Evolutionary conservation across 2,888 invertebrate genomes (phyloP).

Genomic region (Diplazon laetatorius): DNA sequence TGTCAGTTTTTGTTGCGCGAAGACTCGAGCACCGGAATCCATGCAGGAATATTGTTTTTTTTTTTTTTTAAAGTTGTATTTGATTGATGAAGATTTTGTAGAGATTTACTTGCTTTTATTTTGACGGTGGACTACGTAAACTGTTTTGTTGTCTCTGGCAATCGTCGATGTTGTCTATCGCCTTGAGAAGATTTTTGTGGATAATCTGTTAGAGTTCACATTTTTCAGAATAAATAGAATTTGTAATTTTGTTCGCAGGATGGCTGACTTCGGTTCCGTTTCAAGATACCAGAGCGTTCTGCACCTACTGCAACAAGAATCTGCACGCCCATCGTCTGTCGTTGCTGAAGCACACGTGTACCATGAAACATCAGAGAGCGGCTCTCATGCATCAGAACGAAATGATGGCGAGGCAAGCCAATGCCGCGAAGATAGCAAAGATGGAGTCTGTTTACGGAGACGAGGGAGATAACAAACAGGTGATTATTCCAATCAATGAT

Average conservation of each 20-base stretch:
- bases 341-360: conserved; percentile 85
- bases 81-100: too few relatives aligned
- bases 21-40: too few relatives aligned
- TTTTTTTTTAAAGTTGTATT: too few relatives aligned
- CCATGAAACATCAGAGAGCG: conserved; percentile 84
- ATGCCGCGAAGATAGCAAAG: conserved; percentile 44
- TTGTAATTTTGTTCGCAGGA: conserved; percentile 78
- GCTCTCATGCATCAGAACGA: conserved; percentile 73
- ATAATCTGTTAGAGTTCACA: too few relatives aligned
- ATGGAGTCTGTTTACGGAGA: conserved; percentile 55
- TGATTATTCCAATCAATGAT: conserved; percentile 11
- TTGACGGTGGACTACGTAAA: too few relatives aligned
- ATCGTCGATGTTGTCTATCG: too few relatives aligned
- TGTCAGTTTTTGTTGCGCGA: too few relatives aligned
- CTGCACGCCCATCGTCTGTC: conserved; percentile 85
- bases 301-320: conserved; percentile 84
- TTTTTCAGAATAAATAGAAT: not conserved
- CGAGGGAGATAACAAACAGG: conserved; percentile 63
- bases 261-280: conserved; percentile 84
- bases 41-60: too few relatives aligned
- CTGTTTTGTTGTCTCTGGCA: too few relatives aligned
- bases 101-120: too few relatives aligned
- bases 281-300: conserved; percentile 85
- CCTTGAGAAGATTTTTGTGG: too few relatives aligned
- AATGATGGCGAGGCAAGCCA: conserved; percentile 45